A percentile compares a stretch with the other conserved stretches of the same genome.
phyloP scores from a whole-genome alignment of 2,113 vertebrate genomes.

The Gymnogyps californianus region DNA sequence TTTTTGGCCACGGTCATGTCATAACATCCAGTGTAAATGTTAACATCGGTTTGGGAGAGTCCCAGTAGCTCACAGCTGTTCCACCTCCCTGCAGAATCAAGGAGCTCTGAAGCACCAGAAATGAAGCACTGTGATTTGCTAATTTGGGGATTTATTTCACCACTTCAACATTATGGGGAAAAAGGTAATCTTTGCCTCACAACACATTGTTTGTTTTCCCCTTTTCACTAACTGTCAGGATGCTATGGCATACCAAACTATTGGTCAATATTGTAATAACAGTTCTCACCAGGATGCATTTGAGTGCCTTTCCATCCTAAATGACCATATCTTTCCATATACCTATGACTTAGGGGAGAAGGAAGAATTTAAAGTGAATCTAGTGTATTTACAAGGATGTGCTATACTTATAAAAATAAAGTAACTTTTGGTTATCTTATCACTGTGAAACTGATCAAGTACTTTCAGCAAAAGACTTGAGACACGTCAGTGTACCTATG shows the following conservation, averaged over 20 bases:
- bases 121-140: not conserved
- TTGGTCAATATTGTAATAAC: not conserved
- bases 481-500: not conserved
- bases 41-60: not conserved
- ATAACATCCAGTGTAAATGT: not conserved
- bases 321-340: not conserved
- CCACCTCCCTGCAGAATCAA: not conserved
- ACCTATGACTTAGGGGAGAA: not conserved
- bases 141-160: not conserved
- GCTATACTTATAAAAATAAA: not conserved
- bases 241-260: not conserved
- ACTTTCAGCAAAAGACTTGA: not conserved
- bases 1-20: not conserved
- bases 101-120: not conserved
- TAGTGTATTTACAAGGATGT: not conserved
- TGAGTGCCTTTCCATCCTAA: not conserved
- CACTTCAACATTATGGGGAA: not conserved
- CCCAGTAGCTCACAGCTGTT: not conserved
- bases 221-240: not conserved
- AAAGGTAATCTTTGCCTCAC: not conserved
- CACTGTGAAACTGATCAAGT: constrained; percentile 24
- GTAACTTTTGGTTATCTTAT: constrained; percentile 41
- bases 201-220: not conserved
- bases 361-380: not conserved
- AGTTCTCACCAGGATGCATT: not conserved